Evolutionary conservation across 2,113 vertebrate genomes (phyloP).

Genomic region (Cryptomyrus ogoouensis): DNA sequence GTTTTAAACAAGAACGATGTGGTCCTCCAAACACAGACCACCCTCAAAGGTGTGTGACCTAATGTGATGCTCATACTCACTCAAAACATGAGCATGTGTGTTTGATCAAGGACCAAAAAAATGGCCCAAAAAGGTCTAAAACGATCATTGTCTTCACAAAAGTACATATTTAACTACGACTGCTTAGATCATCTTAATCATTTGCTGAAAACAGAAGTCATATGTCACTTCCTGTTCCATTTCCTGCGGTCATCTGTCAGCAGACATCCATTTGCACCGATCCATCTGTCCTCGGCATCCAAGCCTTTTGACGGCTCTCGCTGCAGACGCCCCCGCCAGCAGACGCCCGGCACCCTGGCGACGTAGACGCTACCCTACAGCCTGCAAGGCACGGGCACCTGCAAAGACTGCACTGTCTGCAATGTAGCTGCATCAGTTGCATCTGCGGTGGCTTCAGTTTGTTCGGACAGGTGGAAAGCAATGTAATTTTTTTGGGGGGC

Average conservation of each 20-base stretch:
- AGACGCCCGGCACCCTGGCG: background rate
- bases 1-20: background rate
- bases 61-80: background rate
- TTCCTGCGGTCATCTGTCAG: constrained; percentile 52
- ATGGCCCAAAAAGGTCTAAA: background rate
- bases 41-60: background rate
- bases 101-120: background rate
- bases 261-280: constrained; percentile 35
- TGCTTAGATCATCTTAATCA: constrained; percentile 39
- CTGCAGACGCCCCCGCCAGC: background rate
- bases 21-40: background rate
- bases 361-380: background rate
- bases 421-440: background rate
- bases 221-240: constrained; percentile 54
- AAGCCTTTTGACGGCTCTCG: background rate
- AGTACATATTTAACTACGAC: constrained; percentile 8
- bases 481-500: background rate
- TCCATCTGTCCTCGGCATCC: background rate
- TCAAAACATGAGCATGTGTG: background rate
- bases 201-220: constrained; percentile 58
- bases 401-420: background rate
- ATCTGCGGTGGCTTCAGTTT: background rate
- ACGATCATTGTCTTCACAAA: constrained; percentile 58
- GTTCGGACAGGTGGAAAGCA: background rate
- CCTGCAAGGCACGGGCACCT: background rate